These are phyloP conservation scores for Nomada fabriciana DNA, from an alignment of 2,888 invertebrate genomes.

Conservation along the genomic window DNA sequence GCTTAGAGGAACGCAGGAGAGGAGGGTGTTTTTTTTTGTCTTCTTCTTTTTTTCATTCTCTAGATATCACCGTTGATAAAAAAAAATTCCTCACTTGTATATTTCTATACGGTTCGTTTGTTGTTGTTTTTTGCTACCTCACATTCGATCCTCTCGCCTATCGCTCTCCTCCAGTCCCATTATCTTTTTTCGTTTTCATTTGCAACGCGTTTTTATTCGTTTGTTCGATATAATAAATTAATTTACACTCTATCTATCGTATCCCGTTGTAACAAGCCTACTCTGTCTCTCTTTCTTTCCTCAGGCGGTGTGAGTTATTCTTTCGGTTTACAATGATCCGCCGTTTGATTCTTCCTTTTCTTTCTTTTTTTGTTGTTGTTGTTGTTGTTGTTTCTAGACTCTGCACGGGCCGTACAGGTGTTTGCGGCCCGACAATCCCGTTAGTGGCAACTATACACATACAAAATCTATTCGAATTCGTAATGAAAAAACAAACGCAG, in stretches of 20 bases:
- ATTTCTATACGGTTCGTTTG: not conserved
- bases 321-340: constrained; percentile 61
- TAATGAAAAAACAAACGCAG: constrained; percentile 75
- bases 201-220: constrained; percentile 66
- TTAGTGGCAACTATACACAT: constrained; percentile 77
- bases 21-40: constrained; percentile 75
- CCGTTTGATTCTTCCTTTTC: constrained; percentile 65
- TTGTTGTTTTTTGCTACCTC: constrained; percentile 46
- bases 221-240: constrained; percentile 79
- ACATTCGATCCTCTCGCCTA: constrained; percentile 47
- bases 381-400: constrained; percentile 50
- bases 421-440: constrained; percentile 71
- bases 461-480: constrained; percentile 80
- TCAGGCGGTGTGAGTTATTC: constrained; percentile 46
- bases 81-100: constrained; percentile 35
- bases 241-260: constrained; percentile 80
- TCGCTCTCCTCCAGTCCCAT: constrained; percentile 59
- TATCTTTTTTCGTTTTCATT: constrained; percentile 57
- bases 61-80: constrained; percentile 35
- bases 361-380: constrained; percentile 39
- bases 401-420: constrained; percentile 47
- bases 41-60: not conserved
- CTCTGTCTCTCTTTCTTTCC: constrained; percentile 36
- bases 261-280: constrained; percentile 70
- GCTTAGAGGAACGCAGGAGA: constrained; percentile 65